A percentile compares a stretch with the other conserved stretches of the same genome.
Conservation (phyloP, 2,113 vertebrate genomes). For the Pterophyllum scalare region DNA sequence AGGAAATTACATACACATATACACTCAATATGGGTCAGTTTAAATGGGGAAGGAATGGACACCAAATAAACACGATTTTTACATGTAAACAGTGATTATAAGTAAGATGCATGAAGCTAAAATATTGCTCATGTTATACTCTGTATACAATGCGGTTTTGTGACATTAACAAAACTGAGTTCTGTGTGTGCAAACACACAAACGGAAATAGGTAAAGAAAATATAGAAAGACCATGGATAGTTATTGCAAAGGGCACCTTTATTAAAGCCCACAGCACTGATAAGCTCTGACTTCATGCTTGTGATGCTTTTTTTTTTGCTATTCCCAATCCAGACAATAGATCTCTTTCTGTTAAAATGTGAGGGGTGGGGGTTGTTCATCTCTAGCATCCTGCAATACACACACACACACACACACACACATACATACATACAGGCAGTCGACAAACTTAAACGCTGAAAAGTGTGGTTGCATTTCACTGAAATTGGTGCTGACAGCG, state of each 20-base stretch:
- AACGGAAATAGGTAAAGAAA: not conserved
- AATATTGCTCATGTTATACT: not conserved
- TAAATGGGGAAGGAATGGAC: constrained; percentile 3
- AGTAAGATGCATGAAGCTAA: not conserved
- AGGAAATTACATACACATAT: constrained; percentile 55
- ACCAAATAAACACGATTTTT: not conserved
- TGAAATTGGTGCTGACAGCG: not conserved
- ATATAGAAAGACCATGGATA: not conserved
- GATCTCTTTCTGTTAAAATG: not conserved
- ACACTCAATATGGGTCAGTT: not conserved
- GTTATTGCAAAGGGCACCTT: not conserved
- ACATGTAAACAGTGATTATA: not conserved
- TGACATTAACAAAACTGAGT: not conserved
- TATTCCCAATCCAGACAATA: not conserved
- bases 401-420: not conserved
- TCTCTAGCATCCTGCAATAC: not conserved
- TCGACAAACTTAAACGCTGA: not conserved
- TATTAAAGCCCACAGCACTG: not conserved
- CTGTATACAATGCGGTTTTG: not conserved
- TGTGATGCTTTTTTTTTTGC: not conserved
- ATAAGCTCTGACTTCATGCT: not conserved
- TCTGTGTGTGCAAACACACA: not conserved
- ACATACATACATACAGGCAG: not conserved
- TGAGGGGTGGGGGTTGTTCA: not conserved
- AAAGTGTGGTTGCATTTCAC: constrained; percentile 1